Evolutionary conservation across 2,888 invertebrate species (phyloP).

Genomic region (Pseudococcus jackbeardsleyi): DNA sequence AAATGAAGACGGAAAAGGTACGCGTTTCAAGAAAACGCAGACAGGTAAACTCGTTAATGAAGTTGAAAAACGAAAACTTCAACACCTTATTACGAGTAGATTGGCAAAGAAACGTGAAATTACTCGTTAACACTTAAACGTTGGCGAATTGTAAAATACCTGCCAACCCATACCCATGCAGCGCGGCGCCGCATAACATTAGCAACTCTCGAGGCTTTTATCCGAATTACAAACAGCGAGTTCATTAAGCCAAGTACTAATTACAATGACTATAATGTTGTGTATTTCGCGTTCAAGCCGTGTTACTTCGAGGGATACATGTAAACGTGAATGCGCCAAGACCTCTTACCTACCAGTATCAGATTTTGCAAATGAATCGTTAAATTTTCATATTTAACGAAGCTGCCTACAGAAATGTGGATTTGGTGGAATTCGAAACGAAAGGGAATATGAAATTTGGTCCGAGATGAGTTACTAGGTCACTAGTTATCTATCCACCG

Average conservation of each 20-base stretch:
- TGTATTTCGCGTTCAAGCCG: conserved; percentile 19
- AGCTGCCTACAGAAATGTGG: not conserved
- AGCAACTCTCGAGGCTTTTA: conserved; percentile 34
- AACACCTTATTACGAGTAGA: conserved; percentile 28
- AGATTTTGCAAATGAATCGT: conserved; percentile 17
- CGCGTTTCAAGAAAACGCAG: not conserved
- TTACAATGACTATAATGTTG: conserved; percentile 23
- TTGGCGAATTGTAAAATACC: conserved; percentile 8
- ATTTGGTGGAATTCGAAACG: not conserved
- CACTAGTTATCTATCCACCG: no score
- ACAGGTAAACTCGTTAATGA: conserved; percentile 22
- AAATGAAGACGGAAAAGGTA: not conserved
- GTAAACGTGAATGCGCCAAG: not conserved
- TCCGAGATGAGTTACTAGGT: no score
- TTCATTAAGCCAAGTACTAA: conserved; percentile 43
- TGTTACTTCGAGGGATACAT: not conserved
- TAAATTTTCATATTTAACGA: conserved; percentile 17
- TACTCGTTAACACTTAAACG: conserved; percentile 26
- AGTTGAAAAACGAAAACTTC: conserved; percentile 32
- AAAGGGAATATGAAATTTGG: not conserved
- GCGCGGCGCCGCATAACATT: not conserved
- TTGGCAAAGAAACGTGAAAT: conserved; percentile 40
- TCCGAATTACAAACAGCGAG: conserved; percentile 45
- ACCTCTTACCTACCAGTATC: not conserved
- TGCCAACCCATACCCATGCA: not conserved